phyloP scores from a whole-genome alignment of 2,888 invertebrate species.

The Habroteleia sp. region DNA sequence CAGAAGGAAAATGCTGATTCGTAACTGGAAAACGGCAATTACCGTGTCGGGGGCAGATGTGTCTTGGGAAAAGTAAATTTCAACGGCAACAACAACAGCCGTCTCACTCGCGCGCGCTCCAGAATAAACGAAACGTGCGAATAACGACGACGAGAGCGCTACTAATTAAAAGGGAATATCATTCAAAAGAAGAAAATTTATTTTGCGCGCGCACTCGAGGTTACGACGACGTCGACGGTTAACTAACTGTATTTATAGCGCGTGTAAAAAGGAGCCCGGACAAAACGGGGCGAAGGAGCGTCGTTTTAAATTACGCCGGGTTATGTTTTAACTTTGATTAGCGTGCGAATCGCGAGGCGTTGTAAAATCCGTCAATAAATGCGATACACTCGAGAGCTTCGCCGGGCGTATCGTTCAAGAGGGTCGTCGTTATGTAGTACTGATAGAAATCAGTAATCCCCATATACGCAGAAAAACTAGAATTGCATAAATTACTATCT shows the following conservation, averaged over 20 bases:
- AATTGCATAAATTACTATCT: too few species aligned
- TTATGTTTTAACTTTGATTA: constrained; percentile 39
- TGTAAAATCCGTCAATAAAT: constrained; percentile 43
- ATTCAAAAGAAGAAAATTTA: constrained; percentile 59
- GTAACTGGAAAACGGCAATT: constrained; percentile 59
- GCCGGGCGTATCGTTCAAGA: too few species aligned
- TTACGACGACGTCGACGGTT: constrained; percentile 39
- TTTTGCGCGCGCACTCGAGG: constrained; percentile 44
- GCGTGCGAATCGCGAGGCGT: constrained; percentile 24
- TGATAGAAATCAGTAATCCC: too few species aligned
- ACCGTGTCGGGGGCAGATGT: constrained; percentile 61
- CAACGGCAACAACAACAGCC: constrained; percentile 35
- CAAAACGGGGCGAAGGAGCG: constrained; percentile 9
- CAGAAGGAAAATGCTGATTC: constrained; percentile 55
- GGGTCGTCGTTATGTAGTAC: too few species aligned
- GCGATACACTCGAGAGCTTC: constrained; percentile 5
- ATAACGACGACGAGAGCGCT: constrained; percentile 57
- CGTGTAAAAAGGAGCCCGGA: constrained; percentile 17
- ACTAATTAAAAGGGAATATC: constrained; percentile 63
- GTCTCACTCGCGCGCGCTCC: constrained; percentile 3
- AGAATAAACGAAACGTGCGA: constrained; percentile 57
- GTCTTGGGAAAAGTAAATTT: constrained; percentile 61
- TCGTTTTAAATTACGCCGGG: constrained; percentile 23
- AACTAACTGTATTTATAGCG: constrained; percentile 53
- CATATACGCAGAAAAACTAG: too few species aligned